These are phyloP conservation scores for Aphelenchoides fujianensis DNA, from an alignment of 1,140 invertebrate genomes.

Conservation along the genomic window DNA sequence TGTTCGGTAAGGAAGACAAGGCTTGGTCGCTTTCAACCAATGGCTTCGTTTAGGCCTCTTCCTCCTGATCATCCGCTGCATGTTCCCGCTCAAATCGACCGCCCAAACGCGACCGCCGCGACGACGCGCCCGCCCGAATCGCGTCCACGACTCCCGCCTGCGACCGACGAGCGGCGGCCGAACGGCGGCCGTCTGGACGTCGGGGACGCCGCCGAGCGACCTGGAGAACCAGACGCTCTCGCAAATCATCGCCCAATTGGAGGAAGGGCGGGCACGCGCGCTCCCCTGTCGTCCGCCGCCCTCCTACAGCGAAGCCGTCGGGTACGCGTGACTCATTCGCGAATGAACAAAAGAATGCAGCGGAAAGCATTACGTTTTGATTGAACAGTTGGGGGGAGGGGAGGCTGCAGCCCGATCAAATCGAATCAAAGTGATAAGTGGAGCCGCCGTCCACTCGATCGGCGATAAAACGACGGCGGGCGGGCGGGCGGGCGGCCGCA, in stretches of 20 bases:
- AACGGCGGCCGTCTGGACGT: not conserved
- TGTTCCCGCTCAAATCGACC: not conserved
- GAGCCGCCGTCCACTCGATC: not conserved
- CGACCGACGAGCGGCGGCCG: not conserved
- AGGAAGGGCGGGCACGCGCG: not conserved
- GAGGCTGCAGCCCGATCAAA: not conserved
- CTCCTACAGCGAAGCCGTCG: not conserved
- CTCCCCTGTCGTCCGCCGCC: not conserved
- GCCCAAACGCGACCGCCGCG: not conserved
- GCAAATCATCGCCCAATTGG: not conserved
- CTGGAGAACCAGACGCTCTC: not conserved
- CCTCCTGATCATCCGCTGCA: constrained; percentile 9
- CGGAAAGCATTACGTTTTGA: not conserved
- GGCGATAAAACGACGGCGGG: no score
- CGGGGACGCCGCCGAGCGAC: constrained; percentile 1
- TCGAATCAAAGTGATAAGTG: constrained; percentile 5
- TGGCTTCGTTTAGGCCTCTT: constrained; percentile 3
- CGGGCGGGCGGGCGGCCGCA: no score
- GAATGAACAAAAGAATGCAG: not conserved
- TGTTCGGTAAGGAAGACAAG: no score
- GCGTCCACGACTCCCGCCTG: not conserved
- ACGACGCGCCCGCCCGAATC: not conserved
- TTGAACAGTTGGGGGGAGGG: no score
- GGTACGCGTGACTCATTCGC: no score
- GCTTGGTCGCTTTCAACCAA: no score